Evolutionary conservation across 2,113 vertebrate genomes (phyloP), one percentile per base, ranked within the genome.

Genomic region (Nettapus auritus): DNA sequence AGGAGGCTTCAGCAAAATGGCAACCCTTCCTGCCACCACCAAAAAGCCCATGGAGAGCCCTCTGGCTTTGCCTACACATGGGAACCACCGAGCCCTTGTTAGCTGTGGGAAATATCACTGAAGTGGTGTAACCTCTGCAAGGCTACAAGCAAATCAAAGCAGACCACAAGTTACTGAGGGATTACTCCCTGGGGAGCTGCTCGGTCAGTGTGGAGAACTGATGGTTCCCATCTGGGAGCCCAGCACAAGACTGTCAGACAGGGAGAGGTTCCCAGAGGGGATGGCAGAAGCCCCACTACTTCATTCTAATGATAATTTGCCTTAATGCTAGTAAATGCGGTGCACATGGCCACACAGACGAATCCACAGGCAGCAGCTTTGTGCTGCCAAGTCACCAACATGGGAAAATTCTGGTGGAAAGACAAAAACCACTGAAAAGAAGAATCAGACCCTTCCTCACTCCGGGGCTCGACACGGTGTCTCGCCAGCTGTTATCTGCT

Each of bases 401-500:
- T 13, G 2, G 36, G 42, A 68, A 60, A 83, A 71, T 17, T 26
- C 18, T 1, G 42, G 40, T 5, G 25, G 46, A 18, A 73, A 34
- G 57, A 75, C 31, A 77, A 52, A 80, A 63, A 9, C 1, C 21
- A 40, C 46, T 0, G 4, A 62, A 83, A 42, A 83, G n/a, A 8
- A 3, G 53, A 64, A 34, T 1, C 33, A 26, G 62, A 15, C 2
- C 40, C 15, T 14, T 33, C 6, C 9, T 14, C 0, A 1, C 8
- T 2, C 3, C 2, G 36, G 68, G 59, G 40, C 42, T 82, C 5
- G 2, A 46, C 52, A 36, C 4, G 4, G 36, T 16, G 26, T 26
- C 25, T 21, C 17, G 0, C 0, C 1, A 11, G 26, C 28, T 3
- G 76, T 97, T 95, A 99, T 99, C 97, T 95, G 97, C 18, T 1